Conservation (phyloP, 2,888 invertebrate genomes). For the Alitta virens region DNA sequence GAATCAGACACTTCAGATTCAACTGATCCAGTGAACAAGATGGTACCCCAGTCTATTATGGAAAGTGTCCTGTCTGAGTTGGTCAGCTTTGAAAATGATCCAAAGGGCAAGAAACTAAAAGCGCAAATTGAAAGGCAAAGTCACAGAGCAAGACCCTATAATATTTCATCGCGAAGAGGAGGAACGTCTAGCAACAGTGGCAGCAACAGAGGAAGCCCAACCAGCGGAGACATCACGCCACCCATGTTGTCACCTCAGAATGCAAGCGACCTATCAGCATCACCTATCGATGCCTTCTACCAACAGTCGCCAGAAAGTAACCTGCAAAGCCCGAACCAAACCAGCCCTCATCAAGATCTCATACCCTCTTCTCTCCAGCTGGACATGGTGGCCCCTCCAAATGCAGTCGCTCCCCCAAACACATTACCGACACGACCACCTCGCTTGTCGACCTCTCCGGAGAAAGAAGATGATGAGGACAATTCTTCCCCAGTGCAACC, state of each 20-base stretch:
- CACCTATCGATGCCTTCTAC: not conserved
- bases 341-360: not conserved
- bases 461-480: not conserved
- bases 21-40: conserved; percentile 18
- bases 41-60: conserved; percentile 43
- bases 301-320: not conserved
- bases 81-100: conserved; percentile 33
- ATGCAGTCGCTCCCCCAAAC: conserved; percentile 11
- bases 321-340: not conserved
- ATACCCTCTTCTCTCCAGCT: conserved; percentile 11
- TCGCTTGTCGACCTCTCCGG: not conserved
- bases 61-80: conserved; percentile 45
- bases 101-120: not conserved
- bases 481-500: not conserved
- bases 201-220: not conserved
- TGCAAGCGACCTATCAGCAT: not conserved
- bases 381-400: conserved; percentile 25
- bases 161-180: not conserved
- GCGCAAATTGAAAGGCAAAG: not conserved
- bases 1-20: not conserved
- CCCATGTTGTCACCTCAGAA: not conserved
- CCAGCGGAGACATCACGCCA: not conserved
- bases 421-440: not conserved
- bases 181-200: not conserved
- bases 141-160: not conserved